A percentile compares a stretch with the other conserved stretches of the same genome.
Conservation (phyloP, 2,888 invertebrate genomes). For the Melanophora roralis region DNA sequence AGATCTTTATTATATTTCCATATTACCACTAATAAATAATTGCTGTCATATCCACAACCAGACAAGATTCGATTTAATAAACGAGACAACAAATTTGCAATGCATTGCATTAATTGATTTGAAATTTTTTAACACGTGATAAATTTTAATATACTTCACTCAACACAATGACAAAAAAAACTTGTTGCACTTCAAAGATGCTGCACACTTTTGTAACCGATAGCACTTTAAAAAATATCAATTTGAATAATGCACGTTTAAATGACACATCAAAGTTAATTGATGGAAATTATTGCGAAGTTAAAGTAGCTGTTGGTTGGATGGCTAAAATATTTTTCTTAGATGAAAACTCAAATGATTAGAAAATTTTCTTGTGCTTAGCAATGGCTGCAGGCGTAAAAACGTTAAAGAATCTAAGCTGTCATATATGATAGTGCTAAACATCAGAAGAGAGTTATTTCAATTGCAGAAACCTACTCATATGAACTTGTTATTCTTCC, state of each 20-base stretch:
- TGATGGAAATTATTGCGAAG: slow-evolving; percentile 39
- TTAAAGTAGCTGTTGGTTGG: neutral
- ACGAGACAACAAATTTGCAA: slow-evolving; percentile 62
- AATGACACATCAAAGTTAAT: slow-evolving; percentile 59
- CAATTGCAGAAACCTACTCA: too few relatives aligned
- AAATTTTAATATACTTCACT: slow-evolving; percentile 68
- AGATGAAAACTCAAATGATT: slow-evolving; percentile 29
- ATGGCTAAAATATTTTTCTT: neutral
- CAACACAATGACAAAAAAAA: slow-evolving; percentile 12
- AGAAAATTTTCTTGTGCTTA: slow-evolving; percentile 22
- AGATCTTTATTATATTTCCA: slow-evolving; percentile 35
- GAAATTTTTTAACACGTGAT: slow-evolving; percentile 74
- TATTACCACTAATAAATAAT: neutral
- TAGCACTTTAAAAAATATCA: slow-evolving; percentile 46
- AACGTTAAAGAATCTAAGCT: slow-evolving; percentile 3
- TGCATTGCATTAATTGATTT: slow-evolving; percentile 76
- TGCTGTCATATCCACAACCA: neutral
- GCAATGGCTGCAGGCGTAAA: slow-evolving; percentile 19
- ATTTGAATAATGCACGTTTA: slow-evolving; percentile 55
- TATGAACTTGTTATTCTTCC: too few relatives aligned
- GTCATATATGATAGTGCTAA: slow-evolving; percentile 14
- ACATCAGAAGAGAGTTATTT: neutral
- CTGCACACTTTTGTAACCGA: slow-evolving; percentile 1
- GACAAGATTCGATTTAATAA: neutral
- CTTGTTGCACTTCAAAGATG: neutral